Base-by-base conservation (phyloP, 1,140 invertebrate genomes). In the Leucophenga varia region DNA sequence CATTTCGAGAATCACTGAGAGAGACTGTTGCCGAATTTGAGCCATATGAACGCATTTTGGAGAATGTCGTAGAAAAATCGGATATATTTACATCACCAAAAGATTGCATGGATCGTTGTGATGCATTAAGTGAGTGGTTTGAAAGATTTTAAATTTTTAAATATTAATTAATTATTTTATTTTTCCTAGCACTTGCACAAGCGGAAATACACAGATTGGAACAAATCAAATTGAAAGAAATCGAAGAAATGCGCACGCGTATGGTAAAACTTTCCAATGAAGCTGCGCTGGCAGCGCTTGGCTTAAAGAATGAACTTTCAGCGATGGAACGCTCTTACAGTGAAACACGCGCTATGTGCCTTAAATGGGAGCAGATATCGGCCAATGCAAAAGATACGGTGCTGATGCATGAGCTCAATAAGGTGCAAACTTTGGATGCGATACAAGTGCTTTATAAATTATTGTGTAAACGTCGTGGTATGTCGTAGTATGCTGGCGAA, bases 201-300 rank as follows among this genome's bases (percentile, higher is more conserved):
- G 38, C 59, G 7, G 73, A 75, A 43, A 73, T 74, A 21, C 39
- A 49, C 4, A 42, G 64, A 6, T 38, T 73, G 44, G 64, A 73
- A 43, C 53, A 58, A 9, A 9, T 57, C 32, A 73, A 73, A 35
- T 34, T 73, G 3, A 21, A 56, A n/a, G 67, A 67, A 36, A 75
- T 75, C 17, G 73, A 75, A 31, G 28, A 54, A 13, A 64, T 75
- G 60, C 56, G 72, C 8, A 55, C 61, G 25, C 44, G 51, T 3
- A 75, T 75, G 68, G 55, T 75, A 5, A 60, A 72, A 31, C 48
- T 73, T 9, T 72, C 70, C 0, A 72, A 68, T 19, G 70, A 73
- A 25, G 72, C 72, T 4, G 59, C 60, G 8, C 51, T 70, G 3
- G 59, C 63, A 2, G 65, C 73, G 2, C 22, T 75, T 37, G 73